These are phyloP conservation scores for Aphelenchoides besseyi DNA, from an alignment of 1,140 invertebrate species.

Conservation along the genomic window DNA sequence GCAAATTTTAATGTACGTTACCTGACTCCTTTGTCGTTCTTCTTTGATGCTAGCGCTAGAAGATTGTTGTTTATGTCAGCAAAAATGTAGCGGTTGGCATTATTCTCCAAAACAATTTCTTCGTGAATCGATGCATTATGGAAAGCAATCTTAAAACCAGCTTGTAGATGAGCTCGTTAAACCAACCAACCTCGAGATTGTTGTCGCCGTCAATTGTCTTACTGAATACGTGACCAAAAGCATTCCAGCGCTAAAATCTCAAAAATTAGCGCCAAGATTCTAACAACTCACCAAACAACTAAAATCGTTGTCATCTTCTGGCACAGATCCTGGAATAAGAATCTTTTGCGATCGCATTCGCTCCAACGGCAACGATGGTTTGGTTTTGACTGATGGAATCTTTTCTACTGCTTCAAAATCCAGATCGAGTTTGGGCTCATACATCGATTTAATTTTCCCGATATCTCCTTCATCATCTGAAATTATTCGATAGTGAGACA, in stretches of 20 bases:
- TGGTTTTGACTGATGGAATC: not conserved
- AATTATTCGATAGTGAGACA: not conserved
- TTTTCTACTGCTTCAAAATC: not conserved
- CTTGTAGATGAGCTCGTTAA: not conserved
- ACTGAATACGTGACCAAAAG: slow-evolving; percentile 4
- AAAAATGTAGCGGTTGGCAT: not conserved
- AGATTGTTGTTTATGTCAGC: slow-evolving; percentile 21
- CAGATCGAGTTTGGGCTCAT: not conserved
- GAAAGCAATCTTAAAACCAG: slow-evolving; percentile 6
- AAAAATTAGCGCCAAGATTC: not conserved
- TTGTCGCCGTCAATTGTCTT: not conserved
- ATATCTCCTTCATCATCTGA: slow-evolving; percentile 12
- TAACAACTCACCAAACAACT: not conserved
- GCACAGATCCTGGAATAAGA: not conserved
- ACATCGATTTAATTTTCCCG: slow-evolving; percentile 14
- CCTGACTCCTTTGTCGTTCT: slow-evolving; percentile 23
- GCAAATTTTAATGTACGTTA: slow-evolving; percentile 2
- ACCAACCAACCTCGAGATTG: not conserved
- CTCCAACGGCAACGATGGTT: not conserved
- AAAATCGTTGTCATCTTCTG: slow-evolving; percentile 3
- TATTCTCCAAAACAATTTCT: slow-evolving; percentile 27
- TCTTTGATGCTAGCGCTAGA: slow-evolving; percentile 21
- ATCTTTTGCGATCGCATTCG: not conserved
- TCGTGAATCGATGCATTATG: slow-evolving; percentile 24
- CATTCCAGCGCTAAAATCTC: not conserved